A percentile compares a stretch with the other conserved stretches of the same genome.
phyloP scores from a whole-genome alignment of 2,888 invertebrate genomes.

The Drosophila robusta region DNA sequence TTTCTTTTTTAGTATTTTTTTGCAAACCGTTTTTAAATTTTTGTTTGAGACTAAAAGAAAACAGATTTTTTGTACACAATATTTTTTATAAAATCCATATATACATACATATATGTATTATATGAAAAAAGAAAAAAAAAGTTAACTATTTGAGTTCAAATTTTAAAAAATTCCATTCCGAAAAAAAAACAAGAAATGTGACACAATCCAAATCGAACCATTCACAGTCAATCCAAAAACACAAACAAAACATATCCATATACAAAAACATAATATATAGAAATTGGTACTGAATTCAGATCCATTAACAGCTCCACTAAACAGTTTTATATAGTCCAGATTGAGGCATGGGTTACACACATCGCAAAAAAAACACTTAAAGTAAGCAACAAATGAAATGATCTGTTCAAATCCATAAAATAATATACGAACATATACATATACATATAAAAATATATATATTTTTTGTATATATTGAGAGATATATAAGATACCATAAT shows the following conservation, averaged over 20 bases:
- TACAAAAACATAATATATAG: constrained; percentile 11
- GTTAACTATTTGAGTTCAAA: constrained; percentile 24
- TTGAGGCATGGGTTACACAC: too few relatives aligned
- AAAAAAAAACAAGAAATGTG: constrained; percentile 8
- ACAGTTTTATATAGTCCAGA: not conserved
- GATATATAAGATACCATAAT: constrained; percentile 8
- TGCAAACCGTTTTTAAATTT: not conserved
- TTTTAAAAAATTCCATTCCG: constrained; percentile 43
- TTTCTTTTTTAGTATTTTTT: not conserved
- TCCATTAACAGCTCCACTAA: constrained; percentile 18
- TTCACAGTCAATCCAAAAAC: constrained; percentile 22
- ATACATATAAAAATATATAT: constrained; percentile 11
- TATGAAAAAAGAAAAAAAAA: not conserved
- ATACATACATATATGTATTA: constrained; percentile 15
- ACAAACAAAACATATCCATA: constrained; percentile 49
- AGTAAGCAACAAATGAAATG: constrained; percentile 4
- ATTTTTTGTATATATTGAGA: constrained; percentile 22
- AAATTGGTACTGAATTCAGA: constrained; percentile 17
- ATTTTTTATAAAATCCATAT: constrained; percentile 19
- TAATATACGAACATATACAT: constrained; percentile 1
- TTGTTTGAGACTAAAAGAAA: constrained; percentile 21
- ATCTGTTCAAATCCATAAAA: constrained; percentile 16
- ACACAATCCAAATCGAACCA: constrained; percentile 31
- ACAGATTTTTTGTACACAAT: constrained; percentile 29
- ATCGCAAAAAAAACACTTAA: not conserved